Percentiles rank a stretch among this genome's conserved stretches.
These are phyloP conservation scores for Neoarius graeffei DNA, from an alignment of 2,113 vertebrate genomes.

Conservation along the genomic window DNA sequence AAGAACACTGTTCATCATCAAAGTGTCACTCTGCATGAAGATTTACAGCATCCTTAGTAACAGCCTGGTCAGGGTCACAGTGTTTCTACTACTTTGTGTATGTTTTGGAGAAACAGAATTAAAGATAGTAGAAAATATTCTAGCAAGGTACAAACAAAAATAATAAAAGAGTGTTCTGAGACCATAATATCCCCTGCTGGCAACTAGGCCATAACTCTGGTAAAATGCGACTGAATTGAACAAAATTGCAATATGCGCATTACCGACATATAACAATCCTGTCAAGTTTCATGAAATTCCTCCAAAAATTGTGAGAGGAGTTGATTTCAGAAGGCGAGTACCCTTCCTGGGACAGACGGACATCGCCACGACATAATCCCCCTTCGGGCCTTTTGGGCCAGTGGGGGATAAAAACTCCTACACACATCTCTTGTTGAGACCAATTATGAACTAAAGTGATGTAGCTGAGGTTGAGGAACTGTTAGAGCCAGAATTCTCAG, in stretches of 20 bases:
- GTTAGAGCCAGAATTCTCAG: background rate
- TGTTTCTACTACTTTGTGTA: background rate
- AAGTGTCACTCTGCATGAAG: background rate
- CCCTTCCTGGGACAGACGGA: no score
- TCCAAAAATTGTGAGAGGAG: no score
- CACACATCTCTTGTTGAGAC: background rate
- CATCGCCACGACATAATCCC: no score
- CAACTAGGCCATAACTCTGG: no score
- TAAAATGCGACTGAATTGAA: no score
- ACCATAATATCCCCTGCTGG: no score
- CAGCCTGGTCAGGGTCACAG: background rate
- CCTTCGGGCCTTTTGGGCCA: no score
- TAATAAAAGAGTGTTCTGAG: background rate
- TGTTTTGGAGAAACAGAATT: background rate
- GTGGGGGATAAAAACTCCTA: background rate
- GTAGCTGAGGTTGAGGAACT: background rate
- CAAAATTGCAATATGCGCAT: no score
- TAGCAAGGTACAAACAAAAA: background rate
- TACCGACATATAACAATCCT: no score
- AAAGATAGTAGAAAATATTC: background rate
- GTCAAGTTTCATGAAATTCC: no score
- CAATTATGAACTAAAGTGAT: background rate
- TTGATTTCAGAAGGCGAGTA: no score
- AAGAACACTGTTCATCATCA: no score
- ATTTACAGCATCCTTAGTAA: background rate